Evolutionary conservation across 30 jellyfish, hydroid and myxozoan genomes (phyloP).

Genomic region (Chrysaora quinquecirrha): DNA sequence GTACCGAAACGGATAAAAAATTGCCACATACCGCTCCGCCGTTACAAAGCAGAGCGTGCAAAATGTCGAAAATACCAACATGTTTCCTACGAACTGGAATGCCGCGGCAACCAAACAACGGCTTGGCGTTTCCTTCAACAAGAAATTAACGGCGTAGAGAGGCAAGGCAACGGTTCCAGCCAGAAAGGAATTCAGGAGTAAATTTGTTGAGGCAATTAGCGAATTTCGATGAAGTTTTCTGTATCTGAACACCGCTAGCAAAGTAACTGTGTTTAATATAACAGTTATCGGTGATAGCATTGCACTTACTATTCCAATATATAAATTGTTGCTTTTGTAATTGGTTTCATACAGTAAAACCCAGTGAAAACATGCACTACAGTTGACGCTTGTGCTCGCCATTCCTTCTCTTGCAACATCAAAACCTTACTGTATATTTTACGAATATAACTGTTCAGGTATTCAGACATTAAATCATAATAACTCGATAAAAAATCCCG

Average conservation of each 20-base stretch:
- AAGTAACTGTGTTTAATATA: slow-evolving; percentile 3
- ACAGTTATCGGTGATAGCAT: slow-evolving; percentile 20
- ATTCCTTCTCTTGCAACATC: no score
- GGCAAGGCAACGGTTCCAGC: slow-evolving; percentile 33
- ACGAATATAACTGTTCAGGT: no score
- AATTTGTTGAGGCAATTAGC: slow-evolving; percentile 1
- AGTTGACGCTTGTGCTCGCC: not conserved
- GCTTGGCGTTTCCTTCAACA: not conserved
- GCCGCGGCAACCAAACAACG: not conserved
- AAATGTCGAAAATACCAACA: slow-evolving; percentile 24
- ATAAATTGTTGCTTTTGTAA: not conserved
- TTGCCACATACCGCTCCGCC: slow-evolving; percentile 41
- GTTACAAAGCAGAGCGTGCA: slow-evolving; percentile 33
- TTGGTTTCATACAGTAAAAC: not conserved
- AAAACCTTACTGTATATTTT: no score
- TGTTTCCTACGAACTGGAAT: slow-evolving; percentile 11
- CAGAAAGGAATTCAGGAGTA: slow-evolving; percentile 16
- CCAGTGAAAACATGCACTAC: not conserved
- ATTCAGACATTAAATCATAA: no score
- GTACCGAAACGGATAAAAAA: slow-evolving; percentile 48
- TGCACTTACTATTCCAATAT: slow-evolving; percentile 10
- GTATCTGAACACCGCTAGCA: slow-evolving; percentile 8
- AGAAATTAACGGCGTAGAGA: not conserved
- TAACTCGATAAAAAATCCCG: no score
- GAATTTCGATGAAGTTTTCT: not conserved